A percentile compares a stretch with the other conserved stretches of the same genome.
These are phyloP conservation scores for Dynastes grantii DNA, from an alignment of 2,888 invertebrate genomes.

Conservation along the genomic window DNA sequence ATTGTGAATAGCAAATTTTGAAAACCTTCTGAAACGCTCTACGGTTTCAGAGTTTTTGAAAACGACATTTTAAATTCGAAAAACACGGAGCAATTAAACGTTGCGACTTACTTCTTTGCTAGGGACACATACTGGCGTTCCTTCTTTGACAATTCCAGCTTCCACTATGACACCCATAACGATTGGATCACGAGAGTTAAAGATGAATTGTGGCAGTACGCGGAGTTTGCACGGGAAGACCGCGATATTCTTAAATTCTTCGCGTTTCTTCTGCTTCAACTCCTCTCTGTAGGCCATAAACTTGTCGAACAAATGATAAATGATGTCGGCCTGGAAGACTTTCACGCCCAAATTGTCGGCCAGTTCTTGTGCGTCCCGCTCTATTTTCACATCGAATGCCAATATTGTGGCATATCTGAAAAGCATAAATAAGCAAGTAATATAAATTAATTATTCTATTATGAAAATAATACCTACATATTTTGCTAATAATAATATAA, in stretches of 20 bases:
- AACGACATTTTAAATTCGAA: too few species aligned
- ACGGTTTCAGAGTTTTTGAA: too few species aligned
- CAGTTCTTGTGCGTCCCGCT: conserved; percentile 97
- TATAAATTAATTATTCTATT: not conserved
- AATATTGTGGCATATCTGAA: conserved; percentile 94
- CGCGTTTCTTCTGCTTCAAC: conserved; percentile 90
- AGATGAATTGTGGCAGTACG: conserved; percentile 90
- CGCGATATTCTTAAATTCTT: conserved; percentile 96
- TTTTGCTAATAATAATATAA: too few species aligned
- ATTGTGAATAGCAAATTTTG: too few species aligned
- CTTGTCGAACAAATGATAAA: conserved; percentile 99
- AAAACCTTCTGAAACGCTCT: too few species aligned
- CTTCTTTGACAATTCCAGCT: conserved; percentile 94
- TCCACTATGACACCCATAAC: conserved; percentile 97
- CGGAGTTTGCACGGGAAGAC: conserved; percentile 98
- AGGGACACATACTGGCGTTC: conserved; percentile 98
- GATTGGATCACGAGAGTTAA: conserved; percentile 99
- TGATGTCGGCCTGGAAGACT: conserved; percentile 99
- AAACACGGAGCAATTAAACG: too few species aligned
- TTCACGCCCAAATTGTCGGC: conserved; percentile 95
- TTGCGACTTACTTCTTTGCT: conserved; percentile 85
- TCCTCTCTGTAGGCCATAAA: conserved; percentile 96
- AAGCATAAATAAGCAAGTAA: conserved; percentile 52
- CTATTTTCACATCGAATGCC: conserved; percentile 99
- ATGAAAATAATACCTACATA: too few species aligned